Percentiles rank a stretch among this genome's conserved stretches.
These are phyloP conservation scores for Aricia artaxerxes DNA, from an alignment of 2,888 invertebrate genomes.

Conservation along the genomic window DNA sequence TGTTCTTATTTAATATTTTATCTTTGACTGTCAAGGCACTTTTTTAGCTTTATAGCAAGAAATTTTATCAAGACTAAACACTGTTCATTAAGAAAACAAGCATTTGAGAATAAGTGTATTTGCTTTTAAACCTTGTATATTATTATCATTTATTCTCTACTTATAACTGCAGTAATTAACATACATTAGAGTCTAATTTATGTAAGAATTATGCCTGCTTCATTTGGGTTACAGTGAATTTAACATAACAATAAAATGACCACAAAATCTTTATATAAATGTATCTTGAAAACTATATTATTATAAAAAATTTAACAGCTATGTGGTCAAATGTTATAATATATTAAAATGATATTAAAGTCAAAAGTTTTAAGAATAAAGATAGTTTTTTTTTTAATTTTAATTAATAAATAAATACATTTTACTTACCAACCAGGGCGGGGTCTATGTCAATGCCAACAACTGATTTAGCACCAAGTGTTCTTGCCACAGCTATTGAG, in stretches of 20 bases:
- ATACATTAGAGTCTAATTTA: slow-evolving; percentile 1
- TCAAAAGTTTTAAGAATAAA: neutral
- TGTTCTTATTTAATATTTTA: no score
- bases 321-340: neutral
- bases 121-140: neutral
- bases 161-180: slow-evolving; percentile 21
- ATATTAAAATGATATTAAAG: neutral
- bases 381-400: neutral
- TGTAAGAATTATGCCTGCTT: neutral
- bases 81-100: neutral
- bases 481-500: slow-evolving; percentile 93
- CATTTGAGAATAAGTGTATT: neutral
- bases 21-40: no score
- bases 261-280: neutral
- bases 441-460: slow-evolving; percentile 97
- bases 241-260: neutral
- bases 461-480: slow-evolving; percentile 91
- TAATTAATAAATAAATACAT: neutral
- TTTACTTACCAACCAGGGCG: slow-evolving; percentile 84
- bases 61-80: neutral
- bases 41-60: no score
- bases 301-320: neutral
- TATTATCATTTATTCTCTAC: neutral
- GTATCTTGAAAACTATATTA: neutral
- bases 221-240: neutral